Conservation (phyloP, 1,140 invertebrate species). For the Teleogryllus occipitalis region DNA sequence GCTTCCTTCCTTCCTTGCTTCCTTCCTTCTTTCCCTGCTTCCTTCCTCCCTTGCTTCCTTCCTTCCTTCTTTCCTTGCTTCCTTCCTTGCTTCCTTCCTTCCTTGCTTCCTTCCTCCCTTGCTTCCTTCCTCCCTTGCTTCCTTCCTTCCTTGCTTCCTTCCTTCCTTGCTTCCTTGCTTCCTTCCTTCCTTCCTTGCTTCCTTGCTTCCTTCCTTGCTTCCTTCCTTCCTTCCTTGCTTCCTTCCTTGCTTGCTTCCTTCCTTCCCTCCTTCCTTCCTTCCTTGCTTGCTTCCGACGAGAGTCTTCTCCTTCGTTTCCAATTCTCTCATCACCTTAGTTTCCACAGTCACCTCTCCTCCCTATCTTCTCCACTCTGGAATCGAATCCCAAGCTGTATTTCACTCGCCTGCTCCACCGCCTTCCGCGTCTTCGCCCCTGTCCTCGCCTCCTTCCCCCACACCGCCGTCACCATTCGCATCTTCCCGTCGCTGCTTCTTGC, state of each 20-base stretch:
- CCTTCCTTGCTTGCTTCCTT: constrained; percentile 23
- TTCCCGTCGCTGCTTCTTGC: too few species aligned
- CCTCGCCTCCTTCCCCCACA: too few species aligned
- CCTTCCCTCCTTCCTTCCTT: constrained; percentile 22
- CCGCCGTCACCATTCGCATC: too few species aligned
- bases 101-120: constrained; percentile 23
- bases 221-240: constrained; percentile 26
- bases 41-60: constrained; percentile 22
- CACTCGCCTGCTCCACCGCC: too few species aligned
- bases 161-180: constrained; percentile 21
- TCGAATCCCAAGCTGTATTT: too few species aligned
- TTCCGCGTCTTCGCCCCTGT: too few species aligned
- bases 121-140: constrained; percentile 22
- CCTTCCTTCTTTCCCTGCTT: constrained; percentile 22
- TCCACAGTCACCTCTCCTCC: too few species aligned
- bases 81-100: constrained; percentile 23
- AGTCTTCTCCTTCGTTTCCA: constrained; percentile 18
- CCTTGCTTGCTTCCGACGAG: constrained; percentile 19
- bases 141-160: constrained; percentile 21
- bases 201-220: constrained; percentile 19
- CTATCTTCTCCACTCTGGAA: too few species aligned
- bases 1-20: constrained; percentile 21
- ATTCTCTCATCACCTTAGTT: constrained; percentile 3
- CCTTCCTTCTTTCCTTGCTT: constrained; percentile 23
- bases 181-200: constrained; percentile 21